A percentile compares a stretch with the other conserved stretches of the same genome.
phyloP scores from a whole-genome alignment of 2,888 invertebrate genomes.

The Geophilus truncorum region DNA sequence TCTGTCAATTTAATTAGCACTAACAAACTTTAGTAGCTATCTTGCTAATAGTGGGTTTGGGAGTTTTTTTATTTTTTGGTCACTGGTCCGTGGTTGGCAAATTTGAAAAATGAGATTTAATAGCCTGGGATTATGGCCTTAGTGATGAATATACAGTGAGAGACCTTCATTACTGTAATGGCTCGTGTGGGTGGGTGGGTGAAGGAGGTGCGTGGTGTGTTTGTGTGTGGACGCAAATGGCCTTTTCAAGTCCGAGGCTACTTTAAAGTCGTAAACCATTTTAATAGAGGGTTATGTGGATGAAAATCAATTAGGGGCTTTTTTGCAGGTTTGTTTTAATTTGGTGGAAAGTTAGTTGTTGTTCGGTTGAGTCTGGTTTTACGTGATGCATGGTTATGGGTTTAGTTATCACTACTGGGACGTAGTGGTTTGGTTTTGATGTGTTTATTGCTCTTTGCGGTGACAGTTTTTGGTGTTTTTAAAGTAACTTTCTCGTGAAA shows the following conservation, averaged over 20 bases:
- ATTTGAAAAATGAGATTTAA: constrained; percentile 14
- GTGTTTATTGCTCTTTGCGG: background rate
- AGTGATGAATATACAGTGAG: background rate
- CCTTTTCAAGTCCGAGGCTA: background rate
- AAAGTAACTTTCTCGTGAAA: background rate
- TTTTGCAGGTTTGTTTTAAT: background rate
- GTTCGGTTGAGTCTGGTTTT: no score
- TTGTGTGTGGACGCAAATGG: background rate
- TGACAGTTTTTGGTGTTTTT: background rate
- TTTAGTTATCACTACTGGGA: no score
- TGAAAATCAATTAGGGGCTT: background rate
- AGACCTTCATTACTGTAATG: background rate
- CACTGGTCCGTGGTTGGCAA: background rate
- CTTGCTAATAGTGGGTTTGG: background rate
- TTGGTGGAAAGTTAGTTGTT: background rate
- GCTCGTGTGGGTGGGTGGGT: background rate
- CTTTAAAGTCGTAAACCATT: background rate
- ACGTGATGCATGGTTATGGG: no score
- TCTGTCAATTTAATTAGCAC: background rate
- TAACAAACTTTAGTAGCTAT: background rate
- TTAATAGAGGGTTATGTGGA: background rate
- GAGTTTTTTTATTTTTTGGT: no score
- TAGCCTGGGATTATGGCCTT: constrained; percentile 1
- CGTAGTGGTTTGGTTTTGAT: background rate
- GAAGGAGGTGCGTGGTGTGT: background rate